These are phyloP conservation scores for Drosophila stalkeri DNA, from an alignment of 2,888 invertebrate genomes.

Conservation along the genomic window DNA sequence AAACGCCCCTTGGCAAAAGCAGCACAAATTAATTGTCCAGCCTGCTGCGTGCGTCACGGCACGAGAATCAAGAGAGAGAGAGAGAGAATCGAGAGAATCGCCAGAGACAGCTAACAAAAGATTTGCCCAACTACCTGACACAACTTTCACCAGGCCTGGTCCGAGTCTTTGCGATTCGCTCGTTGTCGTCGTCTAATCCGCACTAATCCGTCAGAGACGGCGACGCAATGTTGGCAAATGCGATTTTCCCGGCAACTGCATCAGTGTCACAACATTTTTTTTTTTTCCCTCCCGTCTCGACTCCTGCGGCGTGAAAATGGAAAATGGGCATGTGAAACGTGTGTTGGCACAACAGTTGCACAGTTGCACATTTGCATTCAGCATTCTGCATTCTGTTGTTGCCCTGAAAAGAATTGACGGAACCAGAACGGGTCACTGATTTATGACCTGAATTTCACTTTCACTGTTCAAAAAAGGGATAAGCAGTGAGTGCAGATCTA, in stretches of 20 bases:
- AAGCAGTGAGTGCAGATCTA: conserved; percentile 30
- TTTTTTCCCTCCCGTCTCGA: conserved; percentile 8
- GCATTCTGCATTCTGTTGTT: conserved; percentile 36
- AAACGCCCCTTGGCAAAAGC: conserved; percentile 47
- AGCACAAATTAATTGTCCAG: conserved; percentile 27
- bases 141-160: conserved; percentile 61
- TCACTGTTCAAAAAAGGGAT: conserved; percentile 63
- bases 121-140: conserved; percentile 60
- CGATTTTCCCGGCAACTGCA: conserved; percentile 78
- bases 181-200: conserved; percentile 52
- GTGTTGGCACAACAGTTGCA: conserved; percentile 75
- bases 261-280: conserved; percentile 70
- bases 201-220: conserved; percentile 70
- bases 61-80: conserved; percentile 27
- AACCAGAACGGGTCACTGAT: conserved; percentile 48
- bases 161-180: conserved; percentile 22
- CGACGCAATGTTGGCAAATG: conserved; percentile 74
- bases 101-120: conserved; percentile 23
- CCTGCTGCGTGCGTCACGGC: conserved; percentile 50
- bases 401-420: conserved; percentile 56
- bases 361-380: conserved; percentile 63
- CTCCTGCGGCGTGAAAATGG: conserved; percentile 38
- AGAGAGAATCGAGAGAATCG: conserved; percentile 21
- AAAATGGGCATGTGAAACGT: conserved; percentile 43
- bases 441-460: conserved; percentile 72